phyloP scores from a whole-genome alignment of 2,888 invertebrate genomes.

The Epistrophella euchroma region DNA sequence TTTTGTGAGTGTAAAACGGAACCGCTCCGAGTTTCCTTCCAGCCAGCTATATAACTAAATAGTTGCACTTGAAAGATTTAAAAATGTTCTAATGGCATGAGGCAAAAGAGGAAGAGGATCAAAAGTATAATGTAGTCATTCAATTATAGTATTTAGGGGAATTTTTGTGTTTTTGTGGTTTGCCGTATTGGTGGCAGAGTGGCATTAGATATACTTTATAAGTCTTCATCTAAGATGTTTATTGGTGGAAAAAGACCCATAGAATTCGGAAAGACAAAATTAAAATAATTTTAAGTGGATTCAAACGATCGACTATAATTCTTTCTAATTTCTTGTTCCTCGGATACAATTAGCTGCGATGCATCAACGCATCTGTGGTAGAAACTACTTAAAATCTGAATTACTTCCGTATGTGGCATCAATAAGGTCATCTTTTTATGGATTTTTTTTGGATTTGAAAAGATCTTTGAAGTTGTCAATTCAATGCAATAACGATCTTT shows the following conservation, averaged over 20 bases:
- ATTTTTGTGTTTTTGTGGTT: conserved; percentile 54
- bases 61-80: conserved; percentile 22
- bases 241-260: conserved; percentile 41
- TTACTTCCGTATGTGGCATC: conserved; percentile 60
- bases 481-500: background rate
- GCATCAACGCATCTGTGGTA: conserved; percentile 51
- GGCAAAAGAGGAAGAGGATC: conserved; percentile 39
- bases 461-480: conserved; percentile 1
- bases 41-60: background rate
- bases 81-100: conserved; percentile 46
- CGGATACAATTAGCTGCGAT: conserved; percentile 72
- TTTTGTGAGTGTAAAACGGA: conserved; percentile 25
- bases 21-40: conserved; percentile 27
- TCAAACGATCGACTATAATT: conserved; percentile 73
- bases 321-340: conserved; percentile 70
- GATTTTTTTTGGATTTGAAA: background rate
- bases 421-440: conserved; percentile 4
- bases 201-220: background rate
- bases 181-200: conserved; percentile 37
- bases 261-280: conserved; percentile 39
- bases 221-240: conserved; percentile 32
- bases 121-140: conserved; percentile 20
- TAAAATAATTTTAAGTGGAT: conserved; percentile 75
- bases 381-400: conserved; percentile 37
- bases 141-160: conserved; percentile 58